Conservation (phyloP, 1,140 invertebrate genomes). For the Brachionus plicatilis region DNA sequence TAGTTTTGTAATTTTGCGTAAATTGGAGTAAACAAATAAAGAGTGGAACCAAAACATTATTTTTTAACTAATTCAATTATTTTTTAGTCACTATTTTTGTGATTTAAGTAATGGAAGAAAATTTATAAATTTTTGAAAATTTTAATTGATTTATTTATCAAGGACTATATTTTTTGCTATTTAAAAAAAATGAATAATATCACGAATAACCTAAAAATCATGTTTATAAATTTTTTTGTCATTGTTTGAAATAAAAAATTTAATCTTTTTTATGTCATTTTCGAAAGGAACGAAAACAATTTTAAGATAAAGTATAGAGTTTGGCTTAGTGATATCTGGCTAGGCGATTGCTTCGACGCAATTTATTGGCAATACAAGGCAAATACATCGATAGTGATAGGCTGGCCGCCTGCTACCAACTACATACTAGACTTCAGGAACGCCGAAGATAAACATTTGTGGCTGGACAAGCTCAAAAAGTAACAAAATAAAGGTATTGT, state of each 20-base stretch:
- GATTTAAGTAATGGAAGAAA: too few relatives aligned
- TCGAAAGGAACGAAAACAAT: neutral
- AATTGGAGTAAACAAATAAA: too few relatives aligned
- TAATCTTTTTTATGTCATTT: slow-evolving; percentile 23
- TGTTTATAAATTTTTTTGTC: neutral
- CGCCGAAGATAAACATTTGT: neutral
- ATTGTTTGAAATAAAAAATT: neutral
- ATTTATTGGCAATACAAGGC: slow-evolving; percentile 9
- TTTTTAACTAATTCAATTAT: too few relatives aligned
- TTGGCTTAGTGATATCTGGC: slow-evolving; percentile 23
- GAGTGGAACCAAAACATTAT: too few relatives aligned
- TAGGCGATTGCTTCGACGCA: neutral
- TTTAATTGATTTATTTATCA: too few relatives aligned
- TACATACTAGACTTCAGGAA: slow-evolving; percentile 18
- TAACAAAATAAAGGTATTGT: neutral
- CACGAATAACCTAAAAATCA: too few relatives aligned
- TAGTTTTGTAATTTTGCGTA: too few relatives aligned
- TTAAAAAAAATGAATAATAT: too few relatives aligned
- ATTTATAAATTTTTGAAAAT: too few relatives aligned
- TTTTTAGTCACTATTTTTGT: too few relatives aligned
- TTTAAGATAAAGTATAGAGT: slow-evolving; percentile 17
- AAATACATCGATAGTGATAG: slow-evolving; percentile 17
- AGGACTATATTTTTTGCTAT: too few relatives aligned
- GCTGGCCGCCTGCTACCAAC: slow-evolving; percentile 26
- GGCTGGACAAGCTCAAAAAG: slow-evolving; percentile 24